Percentiles rank a stretch among this genome's conserved stretches.
phyloP scores from a whole-genome alignment of 2,113 vertebrate genomes.

The Leucosticte australis region DNA sequence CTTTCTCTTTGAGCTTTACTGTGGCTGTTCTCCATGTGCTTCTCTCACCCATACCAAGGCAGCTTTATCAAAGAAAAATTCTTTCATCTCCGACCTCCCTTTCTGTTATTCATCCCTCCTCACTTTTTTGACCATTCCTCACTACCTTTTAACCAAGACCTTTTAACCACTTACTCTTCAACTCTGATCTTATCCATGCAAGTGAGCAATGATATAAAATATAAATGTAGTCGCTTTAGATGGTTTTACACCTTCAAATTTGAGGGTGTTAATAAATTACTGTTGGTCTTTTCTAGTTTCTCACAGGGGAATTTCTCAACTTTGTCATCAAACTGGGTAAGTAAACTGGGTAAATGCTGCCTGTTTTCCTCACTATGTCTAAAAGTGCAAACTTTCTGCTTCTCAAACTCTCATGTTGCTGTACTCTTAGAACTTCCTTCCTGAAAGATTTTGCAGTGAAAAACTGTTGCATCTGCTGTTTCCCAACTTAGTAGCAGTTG shows the following conservation, averaged over 20 bases:
- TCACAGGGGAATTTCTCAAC: conserved; percentile 73
- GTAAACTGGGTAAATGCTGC: not conserved
- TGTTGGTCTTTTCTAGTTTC: conserved; percentile 69
- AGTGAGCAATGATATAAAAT: not conserved
- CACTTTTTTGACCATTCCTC: not conserved
- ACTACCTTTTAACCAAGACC: not conserved
- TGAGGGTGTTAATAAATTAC: not conserved
- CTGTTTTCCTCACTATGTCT: not conserved
- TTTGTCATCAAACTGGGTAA: conserved; percentile 76
- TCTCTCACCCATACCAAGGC: not conserved
- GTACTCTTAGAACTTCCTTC: conserved; percentile 14
- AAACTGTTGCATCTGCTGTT: not conserved
- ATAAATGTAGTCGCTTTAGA: not conserved
- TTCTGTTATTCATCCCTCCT: not conserved
- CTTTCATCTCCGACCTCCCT: not conserved
- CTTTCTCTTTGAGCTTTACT: not conserved
- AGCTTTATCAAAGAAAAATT: not conserved
- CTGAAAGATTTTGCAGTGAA: not conserved
- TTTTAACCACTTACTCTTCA: not conserved
- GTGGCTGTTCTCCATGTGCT: not conserved
- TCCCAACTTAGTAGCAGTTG: not conserved
- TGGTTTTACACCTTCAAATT: not conserved
- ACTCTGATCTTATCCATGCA: not conserved
- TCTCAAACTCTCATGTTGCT: not conserved
- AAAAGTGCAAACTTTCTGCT: not conserved